phyloP scores from a whole-genome alignment of 2,888 invertebrate species.

The Sthenelais limicola region DNA sequence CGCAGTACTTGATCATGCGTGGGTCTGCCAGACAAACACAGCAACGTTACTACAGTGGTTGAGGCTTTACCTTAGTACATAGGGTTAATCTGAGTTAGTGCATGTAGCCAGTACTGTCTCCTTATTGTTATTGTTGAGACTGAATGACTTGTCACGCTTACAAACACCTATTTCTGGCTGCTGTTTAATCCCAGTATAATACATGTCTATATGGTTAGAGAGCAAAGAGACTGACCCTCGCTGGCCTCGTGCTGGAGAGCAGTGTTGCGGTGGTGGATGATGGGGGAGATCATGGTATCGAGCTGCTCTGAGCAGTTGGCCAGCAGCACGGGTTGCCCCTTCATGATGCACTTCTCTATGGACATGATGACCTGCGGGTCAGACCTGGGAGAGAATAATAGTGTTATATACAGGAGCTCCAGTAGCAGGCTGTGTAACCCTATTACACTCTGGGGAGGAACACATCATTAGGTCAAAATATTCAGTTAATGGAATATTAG shows the following conservation, averaged over 20 bases:
- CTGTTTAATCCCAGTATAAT: neutral
- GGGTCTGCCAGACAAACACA: constrained; percentile 54
- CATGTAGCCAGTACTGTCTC: neutral
- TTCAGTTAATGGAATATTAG: no score
- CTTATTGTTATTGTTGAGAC: neutral
- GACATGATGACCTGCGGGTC: constrained; percentile 65
- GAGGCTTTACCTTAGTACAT: neutral
- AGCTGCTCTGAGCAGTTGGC: constrained; percentile 65
- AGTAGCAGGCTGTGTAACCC: no score
- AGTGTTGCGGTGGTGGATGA: constrained; percentile 68
- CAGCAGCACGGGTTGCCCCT: constrained; percentile 67
- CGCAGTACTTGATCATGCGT: constrained; percentile 68
- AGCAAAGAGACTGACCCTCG: constrained; percentile 56
- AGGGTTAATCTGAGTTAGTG: neutral
- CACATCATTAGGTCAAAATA: no score
- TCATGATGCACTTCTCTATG: constrained; percentile 67
- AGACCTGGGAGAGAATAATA: constrained; percentile 57
- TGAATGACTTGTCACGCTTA: neutral
- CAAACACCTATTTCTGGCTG: neutral
- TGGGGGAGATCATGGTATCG: constrained; percentile 66
- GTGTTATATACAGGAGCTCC: no score
- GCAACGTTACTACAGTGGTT: neutral
- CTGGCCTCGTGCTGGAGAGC: constrained; percentile 58
- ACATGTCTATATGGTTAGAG: neutral
- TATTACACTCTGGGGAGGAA: no score